Evolutionary conservation across 2,888 invertebrate species (phyloP).

Genomic region (Notodromas monacha): DNA sequence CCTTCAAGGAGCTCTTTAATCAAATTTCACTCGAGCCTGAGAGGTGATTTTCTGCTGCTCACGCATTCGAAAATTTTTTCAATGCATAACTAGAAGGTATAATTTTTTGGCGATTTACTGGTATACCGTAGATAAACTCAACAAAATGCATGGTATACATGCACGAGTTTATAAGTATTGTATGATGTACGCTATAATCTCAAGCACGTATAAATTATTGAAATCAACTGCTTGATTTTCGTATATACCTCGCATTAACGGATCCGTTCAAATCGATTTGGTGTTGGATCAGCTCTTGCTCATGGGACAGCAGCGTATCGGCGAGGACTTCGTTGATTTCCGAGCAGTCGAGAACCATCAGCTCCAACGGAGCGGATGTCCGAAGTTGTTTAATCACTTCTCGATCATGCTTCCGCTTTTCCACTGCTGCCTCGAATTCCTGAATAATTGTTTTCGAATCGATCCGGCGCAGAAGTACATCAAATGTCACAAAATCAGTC

Average conservation of each 20-base stretch:
- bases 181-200: too few relatives aligned
- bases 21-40: too few relatives aligned
- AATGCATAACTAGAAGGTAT: too few relatives aligned
- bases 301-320: constrained; percentile 1
- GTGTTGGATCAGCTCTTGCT: constrained; percentile 1
- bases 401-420: neutral
- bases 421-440: neutral
- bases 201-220: constrained; percentile 12
- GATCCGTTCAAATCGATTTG: constrained; percentile 1
- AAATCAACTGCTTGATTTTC: constrained; percentile 19
- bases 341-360: constrained; percentile 7
- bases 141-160: too few relatives aligned
- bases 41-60: too few relatives aligned
- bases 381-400: neutral
- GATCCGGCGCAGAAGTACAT: too few relatives aligned
- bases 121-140: too few relatives aligned
- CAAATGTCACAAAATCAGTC: too few relatives aligned
- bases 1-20: too few relatives aligned
- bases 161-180: too few relatives aligned
- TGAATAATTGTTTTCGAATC: constrained; percentile 1
- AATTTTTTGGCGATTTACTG: too few relatives aligned
- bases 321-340: constrained; percentile 6
- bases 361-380: constrained; percentile 5
- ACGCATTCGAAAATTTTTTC: too few relatives aligned
- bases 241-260: constrained; percentile 16